Conservation (phyloP, 2,888 invertebrate genomes). For the Drosophila mayaguana region DNA sequence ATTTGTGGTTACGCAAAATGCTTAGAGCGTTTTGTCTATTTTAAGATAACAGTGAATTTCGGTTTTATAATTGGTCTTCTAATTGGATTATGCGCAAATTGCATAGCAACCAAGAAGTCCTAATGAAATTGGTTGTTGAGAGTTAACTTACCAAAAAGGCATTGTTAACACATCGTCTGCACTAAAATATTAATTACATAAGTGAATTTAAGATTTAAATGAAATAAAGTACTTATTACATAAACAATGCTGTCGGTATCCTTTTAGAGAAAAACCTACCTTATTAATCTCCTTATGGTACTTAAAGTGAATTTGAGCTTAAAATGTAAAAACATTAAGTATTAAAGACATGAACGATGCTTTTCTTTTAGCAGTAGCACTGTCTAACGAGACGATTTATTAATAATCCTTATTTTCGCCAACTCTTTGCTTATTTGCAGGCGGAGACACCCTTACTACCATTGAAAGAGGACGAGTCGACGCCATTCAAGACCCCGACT, state of each 20-base stretch:
- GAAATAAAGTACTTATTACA: too few relatives aligned
- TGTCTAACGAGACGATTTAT: neutral
- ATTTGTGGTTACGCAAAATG: neutral
- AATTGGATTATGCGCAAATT: neutral
- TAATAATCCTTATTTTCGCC: neutral
- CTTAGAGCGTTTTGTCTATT: neutral
- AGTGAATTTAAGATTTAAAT: too few relatives aligned
- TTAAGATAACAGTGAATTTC: neutral
- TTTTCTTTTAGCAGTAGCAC: too few relatives aligned
- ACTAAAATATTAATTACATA: too few relatives aligned
- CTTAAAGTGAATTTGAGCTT: neutral
- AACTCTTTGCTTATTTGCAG: constrained; percentile 52
- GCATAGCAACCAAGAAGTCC: too few relatives aligned
- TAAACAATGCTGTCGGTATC: too few relatives aligned
- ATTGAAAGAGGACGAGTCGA: constrained; percentile 61
- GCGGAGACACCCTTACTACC: constrained; percentile 83
- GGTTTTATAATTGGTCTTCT: neutral
- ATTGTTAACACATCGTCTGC: too few relatives aligned
- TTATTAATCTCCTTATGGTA: too few relatives aligned
- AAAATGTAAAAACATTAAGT: too few relatives aligned
- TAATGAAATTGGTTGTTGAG: too few relatives aligned
- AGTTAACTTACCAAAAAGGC: too few relatives aligned
- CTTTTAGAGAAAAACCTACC: too few relatives aligned
- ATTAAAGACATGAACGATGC: neutral
- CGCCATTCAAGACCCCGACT: constrained; percentile 37